A percentile compares a stretch with the other conserved stretches of the same genome.
phyloP scores from a whole-genome alignment of 2,888 invertebrate genomes.

The Acrobasis suavella region DNA sequence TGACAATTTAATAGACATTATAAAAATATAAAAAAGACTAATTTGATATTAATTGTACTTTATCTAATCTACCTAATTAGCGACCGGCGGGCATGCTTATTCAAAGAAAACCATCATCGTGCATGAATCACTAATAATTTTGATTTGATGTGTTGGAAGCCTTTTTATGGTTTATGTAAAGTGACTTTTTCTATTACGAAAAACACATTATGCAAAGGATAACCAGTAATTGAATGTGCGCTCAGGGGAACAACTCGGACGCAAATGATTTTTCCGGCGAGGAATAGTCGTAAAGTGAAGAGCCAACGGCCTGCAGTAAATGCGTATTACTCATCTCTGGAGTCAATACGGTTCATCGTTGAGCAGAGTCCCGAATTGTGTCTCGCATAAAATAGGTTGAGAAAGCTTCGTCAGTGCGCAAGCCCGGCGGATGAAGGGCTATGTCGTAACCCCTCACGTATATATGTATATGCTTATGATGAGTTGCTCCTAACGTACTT shows the following conservation, averaged over 20 bases:
- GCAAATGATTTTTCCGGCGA: slow-evolving; percentile 32
- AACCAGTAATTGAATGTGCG: slow-evolving; percentile 42
- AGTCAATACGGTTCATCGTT: slow-evolving; percentile 42
- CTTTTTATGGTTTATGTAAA: too few species aligned
- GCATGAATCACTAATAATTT: too few species aligned
- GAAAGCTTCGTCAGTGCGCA: slow-evolving; percentile 51
- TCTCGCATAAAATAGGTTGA: slow-evolving; percentile 53
- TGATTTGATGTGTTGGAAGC: too few species aligned
- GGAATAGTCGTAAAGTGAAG: slow-evolving; percentile 41
- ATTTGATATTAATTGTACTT: too few species aligned
- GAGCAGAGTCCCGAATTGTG: slow-evolving; percentile 43
- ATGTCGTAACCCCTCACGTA: slow-evolving; percentile 42
- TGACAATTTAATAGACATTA: neutral
- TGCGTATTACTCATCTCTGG: slow-evolving; percentile 41
- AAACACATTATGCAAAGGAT: slow-evolving; percentile 34
- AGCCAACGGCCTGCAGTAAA: slow-evolving; percentile 42
- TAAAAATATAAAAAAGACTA: neutral
- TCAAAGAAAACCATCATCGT: too few species aligned
- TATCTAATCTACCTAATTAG: too few species aligned
- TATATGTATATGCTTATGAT: slow-evolving; percentile 37
- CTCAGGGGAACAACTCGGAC: slow-evolving; percentile 33
- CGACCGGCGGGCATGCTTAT: too few species aligned
- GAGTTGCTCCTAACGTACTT: slow-evolving; percentile 38
- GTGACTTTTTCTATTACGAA: too few species aligned
- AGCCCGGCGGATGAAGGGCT: slow-evolving; percentile 50